These are phyloP conservation scores for Pseudochromis fuscus DNA, from an alignment of 2,797 vertebrate genomes.

Conservation along the genomic window DNA sequence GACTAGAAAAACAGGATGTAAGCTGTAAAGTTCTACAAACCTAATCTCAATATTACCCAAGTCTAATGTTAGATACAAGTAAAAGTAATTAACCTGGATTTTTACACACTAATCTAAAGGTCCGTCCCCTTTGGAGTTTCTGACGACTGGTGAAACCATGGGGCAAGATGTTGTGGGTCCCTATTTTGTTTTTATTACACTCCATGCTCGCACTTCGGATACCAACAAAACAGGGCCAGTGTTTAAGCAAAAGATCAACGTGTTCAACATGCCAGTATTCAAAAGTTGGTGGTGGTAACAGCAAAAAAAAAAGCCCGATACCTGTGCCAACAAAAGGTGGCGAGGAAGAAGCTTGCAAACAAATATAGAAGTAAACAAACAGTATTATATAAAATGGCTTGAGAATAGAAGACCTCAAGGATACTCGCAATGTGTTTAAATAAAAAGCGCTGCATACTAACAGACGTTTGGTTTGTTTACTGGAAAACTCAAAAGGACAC, in stretches of 20 bases:
- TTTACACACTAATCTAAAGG: not conserved
- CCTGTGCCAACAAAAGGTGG: not conserved
- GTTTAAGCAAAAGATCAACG: not conserved
- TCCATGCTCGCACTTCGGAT: not conserved
- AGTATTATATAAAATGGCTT: not conserved
- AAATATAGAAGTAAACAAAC: not conserved
- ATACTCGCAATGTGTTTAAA: not conserved
- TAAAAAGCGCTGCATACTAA: not conserved
- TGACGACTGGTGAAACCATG: not conserved
- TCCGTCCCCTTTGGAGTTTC: not conserved
- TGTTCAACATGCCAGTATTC: not conserved
- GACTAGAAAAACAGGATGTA: not conserved
- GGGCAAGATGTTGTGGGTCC: not conserved
- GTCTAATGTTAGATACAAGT: not conserved
- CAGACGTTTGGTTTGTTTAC: not conserved
- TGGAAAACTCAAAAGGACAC: not conserved
- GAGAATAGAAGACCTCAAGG: not conserved
- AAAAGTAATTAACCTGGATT: not conserved
- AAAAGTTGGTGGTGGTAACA: not conserved
- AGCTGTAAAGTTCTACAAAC: not conserved
- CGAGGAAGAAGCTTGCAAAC: not conserved
- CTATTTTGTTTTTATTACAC: not conserved
- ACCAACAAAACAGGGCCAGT: not conserved
- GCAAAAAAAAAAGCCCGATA: not conserved
- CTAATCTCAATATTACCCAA: not conserved